Conservation (phyloP, 2,113 vertebrate genomes). For the Sterrhoptilus dennistouni region DNA sequence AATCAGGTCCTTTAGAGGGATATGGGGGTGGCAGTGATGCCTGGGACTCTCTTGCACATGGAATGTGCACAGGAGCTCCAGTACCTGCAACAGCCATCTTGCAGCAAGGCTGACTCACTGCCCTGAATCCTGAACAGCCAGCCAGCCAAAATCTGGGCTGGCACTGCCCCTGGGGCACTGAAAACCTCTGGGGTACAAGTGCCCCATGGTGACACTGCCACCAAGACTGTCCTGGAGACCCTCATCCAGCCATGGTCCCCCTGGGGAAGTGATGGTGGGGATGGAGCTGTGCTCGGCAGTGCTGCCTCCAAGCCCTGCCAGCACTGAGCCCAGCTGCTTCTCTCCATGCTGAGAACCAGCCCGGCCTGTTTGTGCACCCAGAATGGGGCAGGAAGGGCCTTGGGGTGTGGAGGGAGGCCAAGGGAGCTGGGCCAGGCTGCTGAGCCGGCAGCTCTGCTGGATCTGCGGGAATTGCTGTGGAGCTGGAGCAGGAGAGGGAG, state of each 20-base stretch:
- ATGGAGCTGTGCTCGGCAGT: background rate
- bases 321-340: background rate
- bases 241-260: rapidly evolving
- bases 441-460: background rate
- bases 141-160: background rate
- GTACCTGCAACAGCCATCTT: background rate
- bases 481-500: rapidly evolving
- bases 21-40: rapidly evolving
- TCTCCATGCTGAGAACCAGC: background rate
- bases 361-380: background rate
- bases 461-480: rapidly evolving
- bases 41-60: rapidly evolving
- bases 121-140: rapidly evolving
- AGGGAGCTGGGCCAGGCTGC: background rate
- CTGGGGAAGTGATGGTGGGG: rapidly evolving
- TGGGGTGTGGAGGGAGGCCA: background rate
- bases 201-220: rapidly evolving
- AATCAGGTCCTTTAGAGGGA: background rate
- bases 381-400: background rate
- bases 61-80: background rate
- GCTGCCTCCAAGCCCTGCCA: background rate
- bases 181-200: rapidly evolving
- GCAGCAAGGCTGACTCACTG: background rate
- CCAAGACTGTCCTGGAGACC: background rate
- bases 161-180: rapidly evolving